phyloP scores from a whole-genome alignment of 2,113 vertebrate species.

The Reinhardtius hippoglossoides region DNA sequence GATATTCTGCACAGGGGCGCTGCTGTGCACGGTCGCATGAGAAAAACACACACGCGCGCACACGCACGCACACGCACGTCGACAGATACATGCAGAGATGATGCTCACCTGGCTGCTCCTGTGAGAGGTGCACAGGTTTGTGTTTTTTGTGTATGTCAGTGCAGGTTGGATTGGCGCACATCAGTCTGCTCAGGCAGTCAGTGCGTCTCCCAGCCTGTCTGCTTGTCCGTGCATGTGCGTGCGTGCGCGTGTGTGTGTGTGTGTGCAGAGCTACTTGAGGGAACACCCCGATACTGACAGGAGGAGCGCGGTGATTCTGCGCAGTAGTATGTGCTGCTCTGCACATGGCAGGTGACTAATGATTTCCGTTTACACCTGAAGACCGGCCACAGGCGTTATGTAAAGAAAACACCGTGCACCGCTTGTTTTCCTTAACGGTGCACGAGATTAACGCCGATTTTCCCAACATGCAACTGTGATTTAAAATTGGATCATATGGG shows the following conservation, averaged over 20 bases:
- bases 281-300: constrained; percentile 68
- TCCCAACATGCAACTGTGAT: neutral
- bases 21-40: constrained; percentile 55
- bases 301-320: constrained; percentile 1
- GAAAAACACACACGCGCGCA: neutral
- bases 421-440: neutral
- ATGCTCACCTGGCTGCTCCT: constrained; percentile 49
- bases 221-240: neutral
- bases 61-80: constrained; percentile 24
- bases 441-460: neutral
- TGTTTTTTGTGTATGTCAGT: neutral
- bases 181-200: constrained; percentile 28
- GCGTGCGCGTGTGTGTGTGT: constrained; percentile 2
- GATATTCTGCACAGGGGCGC: constrained; percentile 33
- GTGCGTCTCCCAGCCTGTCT: constrained; percentile 22
- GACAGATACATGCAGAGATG: constrained; percentile 15
- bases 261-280: constrained; percentile 44
- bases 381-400: constrained; percentile 14
- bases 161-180: constrained; percentile 11
- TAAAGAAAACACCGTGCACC: neutral
- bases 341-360: constrained; percentile 44
- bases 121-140: neutral
- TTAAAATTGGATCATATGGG: neutral
- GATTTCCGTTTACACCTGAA: constrained; percentile 40
- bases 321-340: constrained; percentile 3